Conservation (phyloP, 2,113 vertebrate genomes). For the Seriola rivoliana region DNA sequence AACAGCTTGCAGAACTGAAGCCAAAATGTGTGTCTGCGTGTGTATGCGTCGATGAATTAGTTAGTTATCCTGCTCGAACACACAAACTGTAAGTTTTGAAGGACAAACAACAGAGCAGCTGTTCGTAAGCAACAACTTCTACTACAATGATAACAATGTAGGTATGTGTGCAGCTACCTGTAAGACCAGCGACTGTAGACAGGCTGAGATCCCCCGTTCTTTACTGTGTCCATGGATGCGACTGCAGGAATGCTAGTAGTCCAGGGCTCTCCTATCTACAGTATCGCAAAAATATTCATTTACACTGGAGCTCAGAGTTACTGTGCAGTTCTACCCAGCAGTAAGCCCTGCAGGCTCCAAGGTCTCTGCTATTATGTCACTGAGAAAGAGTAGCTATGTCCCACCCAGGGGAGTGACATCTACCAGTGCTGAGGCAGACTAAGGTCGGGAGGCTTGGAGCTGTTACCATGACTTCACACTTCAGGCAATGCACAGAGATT, state of each 20-base stretch:
- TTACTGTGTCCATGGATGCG: constrained; percentile 78
- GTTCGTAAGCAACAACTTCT: background rate
- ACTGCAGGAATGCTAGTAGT: constrained; percentile 56
- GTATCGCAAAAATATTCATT: constrained; percentile 26
- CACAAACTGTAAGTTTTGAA: constrained; percentile 17
- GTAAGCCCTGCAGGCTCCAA: constrained; percentile 25
- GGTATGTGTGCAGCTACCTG: constrained; percentile 74
- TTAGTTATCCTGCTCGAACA: background rate
- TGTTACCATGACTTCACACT: constrained; percentile 73
- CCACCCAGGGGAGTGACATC: constrained; percentile 72
- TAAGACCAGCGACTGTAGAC: constrained; percentile 86
- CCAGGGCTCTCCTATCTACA: constrained; percentile 27
- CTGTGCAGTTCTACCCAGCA: constrained; percentile 14
- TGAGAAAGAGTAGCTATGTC: constrained; percentile 60
- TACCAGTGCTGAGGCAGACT: constrained; percentile 46
- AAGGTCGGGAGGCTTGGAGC: constrained; percentile 55
- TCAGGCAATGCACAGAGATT: constrained; percentile 37
- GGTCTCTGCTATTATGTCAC: constrained; percentile 55
- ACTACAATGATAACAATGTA: background rate
- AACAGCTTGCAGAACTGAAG: background rate
- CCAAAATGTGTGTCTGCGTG: background rate
- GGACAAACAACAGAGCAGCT: background rate
- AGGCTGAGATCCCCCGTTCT: constrained; percentile 74
- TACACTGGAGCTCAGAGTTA: constrained; percentile 8
- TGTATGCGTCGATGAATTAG: background rate